A percentile compares a stretch with the other conserved stretches of the same genome.
Evolutionary conservation across 2,888 invertebrate genomes (phyloP).

Genomic region (Coremacera marginata): DNA sequence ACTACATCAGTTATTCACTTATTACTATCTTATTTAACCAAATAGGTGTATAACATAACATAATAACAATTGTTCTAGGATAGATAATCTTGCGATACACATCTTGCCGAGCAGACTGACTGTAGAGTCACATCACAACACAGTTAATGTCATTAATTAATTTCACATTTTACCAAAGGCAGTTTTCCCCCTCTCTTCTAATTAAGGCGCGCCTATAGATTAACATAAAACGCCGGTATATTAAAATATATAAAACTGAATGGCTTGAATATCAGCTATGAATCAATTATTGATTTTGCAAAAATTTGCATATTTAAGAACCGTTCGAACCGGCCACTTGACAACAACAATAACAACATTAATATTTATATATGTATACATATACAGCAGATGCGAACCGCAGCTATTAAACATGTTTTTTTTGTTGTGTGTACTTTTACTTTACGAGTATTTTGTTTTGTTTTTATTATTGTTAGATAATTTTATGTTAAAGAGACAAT

Average conservation of each 20-base stretch:
- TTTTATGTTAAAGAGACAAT: no score
- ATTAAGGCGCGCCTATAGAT: not conserved
- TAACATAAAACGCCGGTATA: constrained; percentile 4
- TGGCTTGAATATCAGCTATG: constrained; percentile 3
- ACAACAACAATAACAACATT: not conserved
- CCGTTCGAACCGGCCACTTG: not conserved
- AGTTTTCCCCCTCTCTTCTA: constrained; percentile 3
- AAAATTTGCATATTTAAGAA: not conserved
- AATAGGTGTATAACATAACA: no score
- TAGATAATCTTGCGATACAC: not conserved
- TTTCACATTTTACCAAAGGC: constrained; percentile 16
- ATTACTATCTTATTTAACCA: no score
- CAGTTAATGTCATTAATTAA: not conserved
- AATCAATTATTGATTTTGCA: constrained; percentile 25
- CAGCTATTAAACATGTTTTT: no score
- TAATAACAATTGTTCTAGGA: no score
- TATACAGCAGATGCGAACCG: no score
- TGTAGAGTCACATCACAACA: not conserved
- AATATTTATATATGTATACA: not conserved
- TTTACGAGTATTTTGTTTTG: no score
- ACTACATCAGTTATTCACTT: no score
- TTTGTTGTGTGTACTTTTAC: no score
- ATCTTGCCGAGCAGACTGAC: not conserved
- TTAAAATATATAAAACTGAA: not conserved
- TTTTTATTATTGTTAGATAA: no score